Evolutionary conservation across 2,113 vertebrate species (phyloP), one percentile per base, ranked within the genome.

Genomic region (Pelodiscus sinensis): DNA sequence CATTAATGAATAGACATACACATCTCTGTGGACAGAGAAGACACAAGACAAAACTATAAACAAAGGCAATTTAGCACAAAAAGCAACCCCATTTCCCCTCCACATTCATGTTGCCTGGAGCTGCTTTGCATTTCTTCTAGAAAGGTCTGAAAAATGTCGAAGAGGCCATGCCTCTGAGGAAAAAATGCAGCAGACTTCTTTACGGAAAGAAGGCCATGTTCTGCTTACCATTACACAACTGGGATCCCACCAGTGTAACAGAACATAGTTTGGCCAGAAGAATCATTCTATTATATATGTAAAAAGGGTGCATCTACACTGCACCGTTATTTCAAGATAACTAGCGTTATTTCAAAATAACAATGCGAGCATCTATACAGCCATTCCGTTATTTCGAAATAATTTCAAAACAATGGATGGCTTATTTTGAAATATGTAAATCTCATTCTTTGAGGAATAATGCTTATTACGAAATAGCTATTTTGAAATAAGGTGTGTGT

Each of bases 11-110:
- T 1, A 0, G 44, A 8, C 31, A 92, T 87, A 71, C 1, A 80
- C 5, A 68, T 79, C 35, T 78, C 89, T 85, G 9, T 29, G 81
- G 68, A 88, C 5, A n/a, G 78, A 79, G 24, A 27, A 50, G 82
- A 84, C 82, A 2, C 71, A 79, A 52, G 9, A 15, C 13, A 86
- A 90, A 84, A 89, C 55, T 95, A 1, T 18, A 81, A 86, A 5
- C 75, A 38, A 81, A 88, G 92, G 77, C 1, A 55, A 2, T 91
- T 88, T 75, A 90, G n/a, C 35, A 83, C 4, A 73, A 51, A 92
- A 88, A 24, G 81, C 21, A 55, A 0, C 0, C 4, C 25, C 18
- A 21, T 82, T 89, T 81, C 6, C 4, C 79, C 27, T 7, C 8
- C 80, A 71, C 60, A 78, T 77, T 50, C 13, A 14, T 73, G 88